Evolutionary conservation across 2,113 vertebrate species (phyloP), one percentile per base, ranked within the genome.

Genomic region (Eublepharis macularius): DNA sequence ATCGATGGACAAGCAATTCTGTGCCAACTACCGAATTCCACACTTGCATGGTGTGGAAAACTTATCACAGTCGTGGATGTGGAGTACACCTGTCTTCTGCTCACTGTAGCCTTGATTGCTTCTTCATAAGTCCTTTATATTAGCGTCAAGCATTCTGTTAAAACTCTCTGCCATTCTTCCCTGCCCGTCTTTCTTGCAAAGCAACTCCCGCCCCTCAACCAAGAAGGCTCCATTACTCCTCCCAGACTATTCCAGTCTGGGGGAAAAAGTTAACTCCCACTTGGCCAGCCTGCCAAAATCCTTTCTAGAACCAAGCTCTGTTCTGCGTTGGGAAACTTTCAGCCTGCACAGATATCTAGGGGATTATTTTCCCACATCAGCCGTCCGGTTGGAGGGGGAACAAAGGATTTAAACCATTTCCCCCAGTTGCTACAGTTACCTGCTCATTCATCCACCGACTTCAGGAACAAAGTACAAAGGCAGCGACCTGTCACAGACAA

Each of bases 401-500:
- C 26, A 63, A 63, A 63, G 9, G 24, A 24, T 63, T 26, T 32
- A 60, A 77, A 45, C 63, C 36, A 66, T 69, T 74, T 32, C 1
- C 17, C 47, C 70, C 57, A 54, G 69, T 34, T 66, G 47, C 86
- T 80, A 74, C 47, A 63, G 76, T 75, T 80, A 84, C 81, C 69
- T 88, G 36, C 49, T 65, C 76, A 51, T 17, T 69, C 17, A 36
- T 41, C 76, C 66, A 73, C 57, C 26, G 60, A n/a, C 66, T 73
- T 43, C 75, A 80, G 70, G 82, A 60, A 34, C 86, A 84, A 88
- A 88, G 82, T 88, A 76, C 86, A 88, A 80, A 47, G 76, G 60
- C 70, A 83, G 69, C 51, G 13, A 65, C 69, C 68, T 73, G 34
- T 29, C 7, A 39, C 32, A 54, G 60, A 34, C 14, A 73, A 47